phyloP scores from a whole-genome alignment of 2,113 vertebrate genomes.

The Thomomys bottae region DNA sequence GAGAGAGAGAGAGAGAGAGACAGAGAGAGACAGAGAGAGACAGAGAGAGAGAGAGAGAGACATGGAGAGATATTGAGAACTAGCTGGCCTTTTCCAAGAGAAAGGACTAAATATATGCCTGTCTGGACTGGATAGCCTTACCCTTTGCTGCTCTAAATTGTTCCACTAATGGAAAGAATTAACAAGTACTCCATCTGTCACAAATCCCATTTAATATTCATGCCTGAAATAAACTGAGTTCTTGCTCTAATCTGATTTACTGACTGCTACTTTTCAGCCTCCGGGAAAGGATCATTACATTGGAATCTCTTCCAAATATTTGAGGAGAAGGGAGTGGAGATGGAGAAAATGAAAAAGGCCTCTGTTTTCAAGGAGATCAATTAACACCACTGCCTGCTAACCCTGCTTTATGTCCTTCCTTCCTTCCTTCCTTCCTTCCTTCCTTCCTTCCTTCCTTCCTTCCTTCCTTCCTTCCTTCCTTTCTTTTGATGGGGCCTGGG shows the following conservation, averaged over 20 bases:
- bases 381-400: conserved; percentile 18
- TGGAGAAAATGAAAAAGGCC: conserved; percentile 42
- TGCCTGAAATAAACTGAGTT: conserved; percentile 54
- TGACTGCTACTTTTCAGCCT: conserved; percentile 54
- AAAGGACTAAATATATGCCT: conserved; percentile 36
- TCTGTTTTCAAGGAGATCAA: conserved; percentile 35
- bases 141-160: conserved; percentile 65
- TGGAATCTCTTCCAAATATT: conserved; percentile 54
- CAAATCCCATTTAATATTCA: conserved; percentile 66
- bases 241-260: conserved; percentile 37
- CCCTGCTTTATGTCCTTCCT: too few relatives aligned
- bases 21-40: background rate
- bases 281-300: conserved; percentile 47
- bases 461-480: too few relatives aligned
- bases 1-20: background rate
- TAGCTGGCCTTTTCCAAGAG: conserved; percentile 38
- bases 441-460: too few relatives aligned
- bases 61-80: background rate
- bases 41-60: background rate
- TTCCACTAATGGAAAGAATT: conserved; percentile 64
- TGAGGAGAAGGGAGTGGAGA: background rate
- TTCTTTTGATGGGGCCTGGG: too few relatives aligned
- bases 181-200: conserved; percentile 66
- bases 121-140: conserved; percentile 20
- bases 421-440: too few relatives aligned